Base-by-base conservation (phyloP, 1,140 invertebrate genomes). In the Lordiphosa collinella region DNA sequence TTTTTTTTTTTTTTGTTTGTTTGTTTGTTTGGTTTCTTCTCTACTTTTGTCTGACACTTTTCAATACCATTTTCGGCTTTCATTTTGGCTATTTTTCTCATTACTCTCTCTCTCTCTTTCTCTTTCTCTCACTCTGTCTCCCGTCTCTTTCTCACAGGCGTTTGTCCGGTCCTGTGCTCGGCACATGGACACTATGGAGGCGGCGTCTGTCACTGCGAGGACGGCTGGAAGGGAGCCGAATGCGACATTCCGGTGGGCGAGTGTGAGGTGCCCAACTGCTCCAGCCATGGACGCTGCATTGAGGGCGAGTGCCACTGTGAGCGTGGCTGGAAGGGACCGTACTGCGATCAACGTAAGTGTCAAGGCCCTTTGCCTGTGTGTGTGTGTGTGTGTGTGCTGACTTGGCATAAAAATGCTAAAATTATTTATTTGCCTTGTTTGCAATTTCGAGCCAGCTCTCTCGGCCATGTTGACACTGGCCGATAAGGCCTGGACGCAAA, bases 141-240 rank as follows among this genome's bases (percentile, higher is more conserved):
- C 18, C 12, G 9, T 44, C 49, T 18, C n/a, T 43, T 31, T 48
- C 61, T 44, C 90, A 56, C 80, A 93, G 92, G 96, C 90, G 94
- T 98, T n/a, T 99, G 98, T 91, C 98, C 98, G 29, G 96, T 98
- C 2, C 91, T 99, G 48, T 99, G 98, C 90, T 97, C 96, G 61
- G 97, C 95, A 54, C 97, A 99, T 86, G 98, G 98, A 16, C 94
- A 96, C 78, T 99, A 99, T 89, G 94, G 96, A 14, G 96, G 96
- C 43, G 98, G 98, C 11, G 90, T 96, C 64, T 99, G 98, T 90
- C 94, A 97, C 82, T 99, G 98, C 90, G 96, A 97, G 89, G 94
- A 96, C 74, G 97, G 97, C 38, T 99, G 96, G 96, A 98, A 98
- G 91, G 98, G 98, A 25, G 92, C 93, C 13, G 97, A 99, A 90